Base-by-base conservation (phyloP, 1,140 invertebrate genomes). In the Nebria ingens region DNA sequence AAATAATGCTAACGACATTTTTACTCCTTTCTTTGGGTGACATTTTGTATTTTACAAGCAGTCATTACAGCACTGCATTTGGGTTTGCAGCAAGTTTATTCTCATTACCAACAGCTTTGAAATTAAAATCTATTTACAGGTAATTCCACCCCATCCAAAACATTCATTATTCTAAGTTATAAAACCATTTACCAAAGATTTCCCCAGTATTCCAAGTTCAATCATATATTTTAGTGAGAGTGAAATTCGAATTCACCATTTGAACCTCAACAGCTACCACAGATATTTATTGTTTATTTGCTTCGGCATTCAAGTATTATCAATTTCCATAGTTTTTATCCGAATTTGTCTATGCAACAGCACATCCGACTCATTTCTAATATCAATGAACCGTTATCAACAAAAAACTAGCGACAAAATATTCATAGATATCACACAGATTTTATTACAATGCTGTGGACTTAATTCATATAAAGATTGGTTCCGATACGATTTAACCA, bases 381-480 rank as follows among this genome's bases (percentile, higher is more conserved):
- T 57, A 9, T 29, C 25, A 29, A 63, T 63, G 60, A 51, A 23
- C 20, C 17, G 40, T 40, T 63, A 63, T 54, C 50, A 56, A 21
- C 50, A 51, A 29, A 58, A 34, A 52, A 34, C 51, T 53, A 56
- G 38, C 17, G 17, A 55, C 12, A 63, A 63, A 56, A 56, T 13
- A 11, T 38, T 61, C 2, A 40, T 63, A 6, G 62, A 63, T 56
- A 59, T 61, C 51, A 52, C 61, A n/a, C 62, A 63, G 40, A 61
- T 45, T 53, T 53, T 56, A 51, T 50, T 63, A 23, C 62, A 63
- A 57, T 63, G 62, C 58, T 63, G 62, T 38, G 62, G 62, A 19
- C 51, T 52, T 23, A 2, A 40, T n/a, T 50, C 53, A 9, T 61
- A 59, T 50, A 40, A 52, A 23, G 62, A 63, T 45, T 63, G 62